Percentiles rank a stretch among this genome's conserved stretches.
Conservation (phyloP, 2,113 vertebrate genomes). For the Silurus glanis region DNA sequence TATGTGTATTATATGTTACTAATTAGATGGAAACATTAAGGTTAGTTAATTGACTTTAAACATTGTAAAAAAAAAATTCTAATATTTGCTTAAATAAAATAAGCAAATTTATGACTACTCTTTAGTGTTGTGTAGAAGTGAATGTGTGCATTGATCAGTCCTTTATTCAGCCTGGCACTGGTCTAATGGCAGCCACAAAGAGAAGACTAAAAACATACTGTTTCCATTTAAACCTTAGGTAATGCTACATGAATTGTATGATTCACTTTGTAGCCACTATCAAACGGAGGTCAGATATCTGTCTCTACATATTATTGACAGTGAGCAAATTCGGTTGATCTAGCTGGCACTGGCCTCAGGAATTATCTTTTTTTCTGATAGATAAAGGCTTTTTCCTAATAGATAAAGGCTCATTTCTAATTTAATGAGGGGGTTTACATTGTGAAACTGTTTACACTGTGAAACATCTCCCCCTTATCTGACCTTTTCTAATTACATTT, state of each 20-base stretch:
- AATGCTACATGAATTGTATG: background rate
- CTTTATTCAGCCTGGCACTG: background rate
- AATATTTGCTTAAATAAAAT: background rate
- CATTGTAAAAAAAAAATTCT: background rate
- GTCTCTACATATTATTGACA: background rate
- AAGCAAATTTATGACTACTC: background rate
- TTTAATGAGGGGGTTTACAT: background rate
- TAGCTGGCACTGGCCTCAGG: background rate
- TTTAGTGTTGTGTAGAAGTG: background rate
- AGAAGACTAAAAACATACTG: background rate
- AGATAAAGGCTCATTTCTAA: background rate
- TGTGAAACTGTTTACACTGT: background rate
- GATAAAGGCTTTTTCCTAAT: background rate
- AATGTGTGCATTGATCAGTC: background rate
- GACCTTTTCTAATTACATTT: background rate
- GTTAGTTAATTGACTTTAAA: background rate
- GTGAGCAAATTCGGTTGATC: background rate
- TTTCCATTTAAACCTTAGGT: background rate
- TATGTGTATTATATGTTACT: background rate
- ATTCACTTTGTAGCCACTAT: background rate
- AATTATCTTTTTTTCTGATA: background rate
- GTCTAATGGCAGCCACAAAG: background rate
- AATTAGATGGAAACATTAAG: background rate
- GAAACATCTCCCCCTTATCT: too few relatives aligned
- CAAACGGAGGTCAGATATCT: background rate